Evolutionary conservation across 2,888 invertebrate genomes (phyloP).

Genomic region (Habrosyne pyritoides): DNA sequence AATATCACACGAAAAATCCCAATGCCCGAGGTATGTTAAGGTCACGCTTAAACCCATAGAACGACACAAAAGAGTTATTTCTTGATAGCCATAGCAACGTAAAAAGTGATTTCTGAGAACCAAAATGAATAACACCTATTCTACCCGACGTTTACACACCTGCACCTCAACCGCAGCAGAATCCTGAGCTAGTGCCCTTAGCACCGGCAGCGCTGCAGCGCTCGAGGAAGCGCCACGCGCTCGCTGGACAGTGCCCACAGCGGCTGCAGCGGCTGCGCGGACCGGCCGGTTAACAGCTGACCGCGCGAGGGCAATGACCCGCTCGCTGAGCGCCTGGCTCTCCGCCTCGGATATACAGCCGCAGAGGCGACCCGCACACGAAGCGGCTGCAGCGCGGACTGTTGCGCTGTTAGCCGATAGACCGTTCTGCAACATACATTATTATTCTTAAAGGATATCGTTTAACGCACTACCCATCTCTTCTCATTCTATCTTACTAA

Average conservation of each 20-base stretch:
- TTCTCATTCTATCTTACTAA: no score
- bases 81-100: no score
- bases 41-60: no score
- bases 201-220: slow-evolving; percentile 97
- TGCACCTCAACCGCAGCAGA: slow-evolving; percentile 97
- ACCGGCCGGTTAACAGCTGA: slow-evolving; percentile 47
- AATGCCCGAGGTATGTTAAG: no score
- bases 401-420: slow-evolving; percentile 89
- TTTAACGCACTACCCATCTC: no score
- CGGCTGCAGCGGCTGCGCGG: slow-evolving; percentile 84
- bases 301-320: slow-evolving; percentile 59
- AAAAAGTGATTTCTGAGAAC: no score
- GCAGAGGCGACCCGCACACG: slow-evolving; percentile 94
- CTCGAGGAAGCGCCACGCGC: slow-evolving; percentile 98
- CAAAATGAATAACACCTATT: background rate
- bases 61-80: no score
- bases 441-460: no score
- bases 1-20: no score
- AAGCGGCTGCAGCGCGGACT: slow-evolving; percentile 96
- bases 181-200: slow-evolving; percentile 97
- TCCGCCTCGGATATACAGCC: slow-evolving; percentile 64
- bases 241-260: slow-evolving; percentile 97
- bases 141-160: slow-evolving; percentile 67
- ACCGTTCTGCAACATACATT: slow-evolving; percentile 81
- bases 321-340: slow-evolving; percentile 65